These are phyloP conservation scores for Drosophila stalkeri DNA, from an alignment of 2,888 invertebrate species.

Conservation along the genomic window DNA sequence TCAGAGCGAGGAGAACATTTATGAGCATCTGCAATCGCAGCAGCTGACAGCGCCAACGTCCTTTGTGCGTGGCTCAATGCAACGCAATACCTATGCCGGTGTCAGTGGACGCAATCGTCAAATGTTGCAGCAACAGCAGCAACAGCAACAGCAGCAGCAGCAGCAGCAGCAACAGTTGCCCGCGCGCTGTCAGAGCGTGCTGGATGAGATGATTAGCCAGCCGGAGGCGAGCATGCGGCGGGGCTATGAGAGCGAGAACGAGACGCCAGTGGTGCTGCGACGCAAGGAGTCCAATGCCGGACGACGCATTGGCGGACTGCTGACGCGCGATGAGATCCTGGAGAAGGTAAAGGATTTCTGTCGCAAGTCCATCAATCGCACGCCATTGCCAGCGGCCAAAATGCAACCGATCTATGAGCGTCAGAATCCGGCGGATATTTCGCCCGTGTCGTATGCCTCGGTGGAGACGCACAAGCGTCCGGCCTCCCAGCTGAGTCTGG, in stretches of 20 bases:
- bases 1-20: slow-evolving; percentile 77
- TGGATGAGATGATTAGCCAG: slow-evolving; percentile 74
- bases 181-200: slow-evolving; percentile 83
- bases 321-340: slow-evolving; percentile 84
- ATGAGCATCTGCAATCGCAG: slow-evolving; percentile 73
- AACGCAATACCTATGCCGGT: slow-evolving; percentile 83
- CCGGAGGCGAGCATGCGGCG: slow-evolving; percentile 40
- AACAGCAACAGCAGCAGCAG: slow-evolving; percentile 13
- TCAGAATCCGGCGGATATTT: slow-evolving; percentile 72
- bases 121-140: slow-evolving; percentile 49
- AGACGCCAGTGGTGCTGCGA: slow-evolving; percentile 73
- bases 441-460: slow-evolving; percentile 84
- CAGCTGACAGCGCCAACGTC: slow-evolving; percentile 30
- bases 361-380: slow-evolving; percentile 83
- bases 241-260: slow-evolving; percentile 77
- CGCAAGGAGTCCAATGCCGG: slow-evolving; percentile 46
- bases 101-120: slow-evolving; percentile 76
- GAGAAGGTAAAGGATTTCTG: slow-evolving; percentile 85
- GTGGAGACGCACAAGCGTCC: slow-evolving; percentile 81
- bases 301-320: slow-evolving; percentile 72
- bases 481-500: slow-evolving; percentile 61
- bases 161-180: slow-evolving; percentile 51
- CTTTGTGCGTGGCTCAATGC: slow-evolving; percentile 82
- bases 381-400: slow-evolving; percentile 65
- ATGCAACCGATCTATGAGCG: slow-evolving; percentile 69